These are phyloP conservation scores for Phenganax stokvisi DNA, from an alignment of 92 coral and sea anemone genomes.

Conservation along the genomic window DNA sequence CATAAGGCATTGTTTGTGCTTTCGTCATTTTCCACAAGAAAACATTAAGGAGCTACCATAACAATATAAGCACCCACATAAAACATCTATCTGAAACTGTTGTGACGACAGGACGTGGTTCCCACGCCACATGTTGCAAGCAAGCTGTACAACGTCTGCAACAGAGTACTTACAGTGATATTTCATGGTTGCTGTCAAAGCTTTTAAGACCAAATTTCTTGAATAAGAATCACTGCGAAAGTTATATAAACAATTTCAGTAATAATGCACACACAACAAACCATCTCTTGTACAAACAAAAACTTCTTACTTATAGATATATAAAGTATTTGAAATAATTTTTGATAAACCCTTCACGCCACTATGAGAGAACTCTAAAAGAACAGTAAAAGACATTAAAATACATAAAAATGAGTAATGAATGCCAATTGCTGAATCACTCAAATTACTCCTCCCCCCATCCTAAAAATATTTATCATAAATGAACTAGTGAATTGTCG, in stretches of 20 bases:
- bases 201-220: background rate
- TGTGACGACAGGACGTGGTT: too few relatives aligned
- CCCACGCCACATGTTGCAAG: too few relatives aligned
- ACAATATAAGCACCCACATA: too few relatives aligned
- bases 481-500: background rate
- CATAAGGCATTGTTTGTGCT: too few relatives aligned
- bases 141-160: background rate
- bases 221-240: background rate
- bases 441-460: background rate
- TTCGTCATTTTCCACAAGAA: too few relatives aligned
- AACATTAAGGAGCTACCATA: too few relatives aligned
- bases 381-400: background rate
- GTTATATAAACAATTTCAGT: background rate
- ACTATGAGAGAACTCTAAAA: constrained; percentile 16
- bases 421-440: background rate
- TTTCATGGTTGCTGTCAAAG: background rate
- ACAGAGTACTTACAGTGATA: background rate
- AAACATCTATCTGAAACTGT: too few relatives aligned
- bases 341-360: constrained; percentile 6
- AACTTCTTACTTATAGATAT: constrained; percentile 11
- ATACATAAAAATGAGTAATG: background rate
- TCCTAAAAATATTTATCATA: background rate
- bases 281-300: background rate
- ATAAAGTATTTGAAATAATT: constrained; percentile 13
- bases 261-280: background rate